Conservation (phyloP, 1,140 invertebrate genomes). For the Panulirus ornatus region DNA sequence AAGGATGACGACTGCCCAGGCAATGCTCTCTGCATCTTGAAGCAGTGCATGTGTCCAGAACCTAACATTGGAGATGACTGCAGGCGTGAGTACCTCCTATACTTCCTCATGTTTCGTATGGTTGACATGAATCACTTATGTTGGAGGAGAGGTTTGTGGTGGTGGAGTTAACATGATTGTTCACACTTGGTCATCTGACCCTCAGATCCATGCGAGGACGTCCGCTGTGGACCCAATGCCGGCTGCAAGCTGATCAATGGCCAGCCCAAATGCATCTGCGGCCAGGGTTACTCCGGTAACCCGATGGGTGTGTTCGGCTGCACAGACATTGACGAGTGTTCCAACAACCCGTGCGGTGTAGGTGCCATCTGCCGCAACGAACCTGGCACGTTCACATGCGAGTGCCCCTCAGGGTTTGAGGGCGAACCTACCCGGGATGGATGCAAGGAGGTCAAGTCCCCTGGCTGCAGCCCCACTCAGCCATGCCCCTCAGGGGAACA, state of each 20-base stretch:
- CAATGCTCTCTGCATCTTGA: conserved; percentile 87
- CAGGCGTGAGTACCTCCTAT: conserved; percentile 84
- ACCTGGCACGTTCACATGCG: conserved; percentile 90
- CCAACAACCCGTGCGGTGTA: conserved; percentile 85
- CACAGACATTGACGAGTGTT: conserved; percentile 92
- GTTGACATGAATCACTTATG: not conserved
- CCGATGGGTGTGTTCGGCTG: conserved; percentile 87
- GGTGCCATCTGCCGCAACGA: conserved; percentile 93
- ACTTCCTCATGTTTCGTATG: no score
- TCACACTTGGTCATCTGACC: not conserved
- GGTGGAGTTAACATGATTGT: not conserved
- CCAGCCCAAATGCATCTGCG: conserved; percentile 90
- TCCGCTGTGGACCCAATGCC: conserved; percentile 91
- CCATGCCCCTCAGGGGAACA: conserved; percentile 91
- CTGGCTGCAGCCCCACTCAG: conserved; percentile 84
- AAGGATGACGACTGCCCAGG: conserved; percentile 89
- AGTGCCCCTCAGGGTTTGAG: conserved; percentile 85
- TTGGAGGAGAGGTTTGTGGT: not conserved
- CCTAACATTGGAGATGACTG: conserved; percentile 94
- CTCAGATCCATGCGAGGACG: conserved; percentile 92
- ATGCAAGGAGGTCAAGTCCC: conserved; percentile 83
- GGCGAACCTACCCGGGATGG: conserved; percentile 86
- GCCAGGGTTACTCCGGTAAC: conserved; percentile 84
- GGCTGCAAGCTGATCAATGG: conserved; percentile 92
- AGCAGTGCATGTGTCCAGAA: conserved; percentile 91